Evolutionary conservation across 1,140 invertebrate genomes (phyloP), one percentile per base, ranked within the genome.

Genomic region (Pygmarrhopalites habei): DNA sequence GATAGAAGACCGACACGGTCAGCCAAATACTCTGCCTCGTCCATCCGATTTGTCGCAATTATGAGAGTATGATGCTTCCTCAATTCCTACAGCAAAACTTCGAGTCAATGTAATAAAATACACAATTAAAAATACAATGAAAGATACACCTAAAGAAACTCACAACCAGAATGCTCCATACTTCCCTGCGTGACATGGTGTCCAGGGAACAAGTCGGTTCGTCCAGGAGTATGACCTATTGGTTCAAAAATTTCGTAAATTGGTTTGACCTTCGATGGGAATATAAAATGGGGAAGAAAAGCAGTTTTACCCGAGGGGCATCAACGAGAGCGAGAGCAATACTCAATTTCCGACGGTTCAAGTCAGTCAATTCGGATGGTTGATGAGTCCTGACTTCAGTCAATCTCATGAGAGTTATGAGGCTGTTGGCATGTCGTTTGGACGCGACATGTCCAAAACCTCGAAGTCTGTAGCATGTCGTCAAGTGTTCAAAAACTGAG

Each of bases 21-120:
- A n/a, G 46, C 67, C 53, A 69, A 58, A 41, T 60, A 56, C 35
- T 69, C 67, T 10, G 67, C 67, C 59, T 69, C 67, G 25, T 69
- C 67, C 63, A 69, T 69, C 12, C 56, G 55, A 44, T 59, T 69
- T n/a, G 63, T 69, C 4, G 55, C 58, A 39, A 65, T 52, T 28
- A 67, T 60, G 5, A 67, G 44, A 1, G 65, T 64, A 25, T 67
- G 65, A 46, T 63, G 41, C 5, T 59, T 32, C 39, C 41, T 55
- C 17, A 67, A n/a, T 25, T 58, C 61, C 51, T 47, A 28, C 46
- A 15, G 30, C 32, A 35, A 35, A n/a, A n/a, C 32, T 10, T 19
- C n/a, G 14, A 43, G 12, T 28, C 14, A 25, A 29, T 60, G 58
- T 47, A 19, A n/a, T 10, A 49, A 15, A 15, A 23, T 49, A 15